phyloP scores from a whole-genome alignment of 2,797 vertebrate species.

The Pyrocephalus nanus region DNA sequence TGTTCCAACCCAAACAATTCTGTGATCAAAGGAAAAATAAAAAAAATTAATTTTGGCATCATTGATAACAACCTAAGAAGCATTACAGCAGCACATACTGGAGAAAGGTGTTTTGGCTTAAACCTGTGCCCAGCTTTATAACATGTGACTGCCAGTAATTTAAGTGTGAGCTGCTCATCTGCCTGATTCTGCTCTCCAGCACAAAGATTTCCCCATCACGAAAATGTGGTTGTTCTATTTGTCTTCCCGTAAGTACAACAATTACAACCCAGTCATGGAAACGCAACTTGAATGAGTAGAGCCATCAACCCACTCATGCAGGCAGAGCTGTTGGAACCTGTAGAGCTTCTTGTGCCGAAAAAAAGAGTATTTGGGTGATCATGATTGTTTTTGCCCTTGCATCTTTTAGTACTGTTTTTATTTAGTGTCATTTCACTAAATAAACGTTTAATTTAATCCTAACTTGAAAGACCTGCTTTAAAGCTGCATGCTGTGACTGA shows the following conservation, averaged over 20 bases:
- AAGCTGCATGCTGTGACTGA: neutral
- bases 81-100: neutral
- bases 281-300: neutral
- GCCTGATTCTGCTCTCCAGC: neutral
- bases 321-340: neutral
- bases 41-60: neutral
- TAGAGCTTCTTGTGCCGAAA: neutral
- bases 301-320: neutral
- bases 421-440: neutral
- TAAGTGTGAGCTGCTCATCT: neutral
- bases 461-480: conserved; percentile 39
- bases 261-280: neutral
- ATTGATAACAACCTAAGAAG: accelerated
- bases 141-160: neutral
- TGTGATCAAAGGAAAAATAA: neutral
- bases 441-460: neutral
- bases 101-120: neutral
- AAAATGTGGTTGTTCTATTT: neutral
- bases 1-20: neutral
- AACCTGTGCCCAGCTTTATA: neutral
- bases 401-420: neutral
- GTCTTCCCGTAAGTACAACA: neutral
- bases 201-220: neutral
- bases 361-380: neutral
- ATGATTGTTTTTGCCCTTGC: neutral